A percentile compares a stretch with the other conserved stretches of the same genome.
Evolutionary conservation across 2,113 vertebrate genomes (phyloP).

Genomic region (Macquaria ambigua): DNA sequence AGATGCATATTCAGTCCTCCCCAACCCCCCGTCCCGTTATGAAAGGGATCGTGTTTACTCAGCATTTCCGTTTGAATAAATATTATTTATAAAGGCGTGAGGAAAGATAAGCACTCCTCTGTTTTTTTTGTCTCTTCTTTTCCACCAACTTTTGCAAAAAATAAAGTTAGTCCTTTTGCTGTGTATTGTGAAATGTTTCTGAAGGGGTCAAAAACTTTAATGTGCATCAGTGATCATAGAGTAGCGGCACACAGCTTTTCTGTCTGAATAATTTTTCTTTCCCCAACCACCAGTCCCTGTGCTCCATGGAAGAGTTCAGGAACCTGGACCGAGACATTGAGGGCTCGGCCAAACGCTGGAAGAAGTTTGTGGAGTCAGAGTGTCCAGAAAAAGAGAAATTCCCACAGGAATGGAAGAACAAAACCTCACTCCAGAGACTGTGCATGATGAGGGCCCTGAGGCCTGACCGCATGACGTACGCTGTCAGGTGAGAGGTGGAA

Average conservation of each 20-base stretch:
- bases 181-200: slow-evolving; percentile 48
- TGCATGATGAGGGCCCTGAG: slow-evolving; percentile 91
- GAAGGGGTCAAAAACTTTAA: slow-evolving; percentile 43
- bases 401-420: slow-evolving; percentile 97
- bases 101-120: slow-evolving; percentile 72
- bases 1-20: slow-evolving; percentile 62
- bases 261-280: not conserved
- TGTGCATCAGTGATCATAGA: slow-evolving; percentile 32
- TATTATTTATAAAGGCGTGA: slow-evolving; percentile 71
- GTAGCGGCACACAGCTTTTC: slow-evolving; percentile 14
- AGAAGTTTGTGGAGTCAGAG: slow-evolving; percentile 93
- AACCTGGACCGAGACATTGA: slow-evolving; percentile 95
- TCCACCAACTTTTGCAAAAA: slow-evolving; percentile 53
- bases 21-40: slow-evolving; percentile 51
- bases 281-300: slow-evolving; percentile 85
- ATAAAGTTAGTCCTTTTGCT: slow-evolving; percentile 53
- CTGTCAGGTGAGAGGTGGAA: slow-evolving; percentile 83
- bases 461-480: slow-evolving; percentile 91
- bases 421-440: slow-evolving; percentile 90
- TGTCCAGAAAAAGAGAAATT: slow-evolving; percentile 96
- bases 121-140: slow-evolving; percentile 18
- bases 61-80: slow-evolving; percentile 77
- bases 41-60: slow-evolving; percentile 77
- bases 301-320: slow-evolving; percentile 91
- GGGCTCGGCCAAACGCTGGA: slow-evolving; percentile 95